phyloP scores from a whole-genome alignment of 2,797 vertebrate genomes.

The Sebastes miniatus region DNA sequence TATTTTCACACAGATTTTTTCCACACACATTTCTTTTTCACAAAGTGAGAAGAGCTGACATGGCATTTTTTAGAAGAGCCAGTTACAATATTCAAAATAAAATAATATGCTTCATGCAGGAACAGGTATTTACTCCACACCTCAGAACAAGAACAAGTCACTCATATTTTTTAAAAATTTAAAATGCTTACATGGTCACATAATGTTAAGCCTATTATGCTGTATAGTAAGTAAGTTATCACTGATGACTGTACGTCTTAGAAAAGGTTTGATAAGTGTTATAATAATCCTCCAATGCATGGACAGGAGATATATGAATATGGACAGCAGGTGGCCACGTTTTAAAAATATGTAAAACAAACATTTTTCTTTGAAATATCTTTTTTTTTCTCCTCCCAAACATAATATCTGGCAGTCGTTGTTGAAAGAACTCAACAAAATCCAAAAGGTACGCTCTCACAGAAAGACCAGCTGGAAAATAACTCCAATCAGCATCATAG shows the following conservation, averaged over 20 bases:
- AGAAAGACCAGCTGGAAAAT: constrained; percentile 25
- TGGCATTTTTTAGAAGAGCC: constrained; percentile 3
- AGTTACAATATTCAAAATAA: constrained; percentile 38
- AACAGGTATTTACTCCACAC: constrained; percentile 16
- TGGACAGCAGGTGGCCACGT: constrained; percentile 38
- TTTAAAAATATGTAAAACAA: constrained; percentile 57
- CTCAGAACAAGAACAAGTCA: constrained; percentile 46
- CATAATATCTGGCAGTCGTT: constrained; percentile 42
- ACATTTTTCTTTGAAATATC: not conserved
- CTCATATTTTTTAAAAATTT: constrained; percentile 41
- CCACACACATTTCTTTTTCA: not conserved
- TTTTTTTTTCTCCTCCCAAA: constrained; percentile 27
- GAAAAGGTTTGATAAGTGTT: not conserved
- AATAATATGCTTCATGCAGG: constrained; percentile 10
- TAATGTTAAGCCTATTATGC: constrained; percentile 19
- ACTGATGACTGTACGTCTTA: constrained; percentile 7
- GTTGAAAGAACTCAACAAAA: not conserved
- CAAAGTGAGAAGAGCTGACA: not conserved
- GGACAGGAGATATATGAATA: constrained; percentile 18
- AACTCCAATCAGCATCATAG: constrained; percentile 8
- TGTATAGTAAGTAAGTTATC: constrained; percentile 1
- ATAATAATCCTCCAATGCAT: constrained; percentile 51
- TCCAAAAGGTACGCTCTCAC: not conserved
- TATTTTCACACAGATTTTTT: not conserved
- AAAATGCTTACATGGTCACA: constrained; percentile 51